phyloP scores from a whole-genome alignment of 2,888 invertebrate species.

The Nephrocerus scutellatus region DNA sequence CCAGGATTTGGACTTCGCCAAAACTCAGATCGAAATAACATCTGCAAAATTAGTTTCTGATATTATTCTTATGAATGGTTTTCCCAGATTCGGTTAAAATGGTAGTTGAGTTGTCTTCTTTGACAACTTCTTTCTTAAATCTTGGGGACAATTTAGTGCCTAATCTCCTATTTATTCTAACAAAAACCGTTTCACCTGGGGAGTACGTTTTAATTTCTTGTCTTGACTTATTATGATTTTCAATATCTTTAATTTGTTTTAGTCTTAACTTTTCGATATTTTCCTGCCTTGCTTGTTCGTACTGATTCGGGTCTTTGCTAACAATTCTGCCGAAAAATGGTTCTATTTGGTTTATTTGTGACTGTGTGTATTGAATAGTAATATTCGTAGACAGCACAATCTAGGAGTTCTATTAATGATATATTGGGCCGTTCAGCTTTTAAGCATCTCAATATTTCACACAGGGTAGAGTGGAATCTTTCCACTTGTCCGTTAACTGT shows the following conservation, averaged over 20 bases:
- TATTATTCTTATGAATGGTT: slow-evolving; percentile 5
- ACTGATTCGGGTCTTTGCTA: slow-evolving; percentile 1
- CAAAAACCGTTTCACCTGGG: slow-evolving; percentile 12
- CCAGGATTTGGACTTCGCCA: too few species aligned
- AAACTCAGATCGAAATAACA: too few species aligned
- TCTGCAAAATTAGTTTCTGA: too few species aligned
- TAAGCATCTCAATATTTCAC: slow-evolving; percentile 5
- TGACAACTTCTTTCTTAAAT: too few species aligned
- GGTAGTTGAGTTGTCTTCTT: too few species aligned
- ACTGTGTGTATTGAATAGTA: slow-evolving; percentile 6
- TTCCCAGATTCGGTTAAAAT: slow-evolving; percentile 8
- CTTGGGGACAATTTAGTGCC: too few species aligned
- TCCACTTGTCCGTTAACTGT: slow-evolving; percentile 3
- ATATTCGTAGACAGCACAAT: slow-evolving; percentile 7
- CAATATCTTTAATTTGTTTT: too few species aligned
- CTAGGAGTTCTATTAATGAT: slow-evolving; percentile 2
- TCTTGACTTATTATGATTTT: too few species aligned
- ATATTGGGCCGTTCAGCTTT: not conserved
- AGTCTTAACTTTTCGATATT: too few species aligned
- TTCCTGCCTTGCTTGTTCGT: too few species aligned
- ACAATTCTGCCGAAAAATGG: slow-evolving; percentile 7
- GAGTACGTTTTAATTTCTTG: slow-evolving; percentile 13
- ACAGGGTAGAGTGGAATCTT: slow-evolving; percentile 3
- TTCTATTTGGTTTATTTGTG: slow-evolving; percentile 2
- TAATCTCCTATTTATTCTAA: slow-evolving; percentile 15